Evolutionary conservation across 2,888 invertebrate genomes (phyloP).

Genomic region (Leptinotarsa juncta): DNA sequence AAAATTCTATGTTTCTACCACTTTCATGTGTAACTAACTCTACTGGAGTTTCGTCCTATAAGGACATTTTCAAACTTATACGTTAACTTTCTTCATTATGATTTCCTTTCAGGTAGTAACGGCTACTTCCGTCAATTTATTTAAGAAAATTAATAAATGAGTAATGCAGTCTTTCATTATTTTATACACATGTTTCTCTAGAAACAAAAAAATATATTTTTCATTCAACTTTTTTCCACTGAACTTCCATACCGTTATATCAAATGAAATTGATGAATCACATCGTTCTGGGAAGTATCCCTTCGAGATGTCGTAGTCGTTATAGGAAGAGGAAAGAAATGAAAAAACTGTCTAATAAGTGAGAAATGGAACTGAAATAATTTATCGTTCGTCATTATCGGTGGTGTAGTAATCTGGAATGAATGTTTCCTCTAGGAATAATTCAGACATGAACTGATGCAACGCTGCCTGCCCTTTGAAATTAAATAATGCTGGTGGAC

Average conservation of each 20-base stretch:
- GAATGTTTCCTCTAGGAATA: conserved; percentile 9
- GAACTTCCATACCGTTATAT: not conserved
- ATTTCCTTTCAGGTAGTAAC: too few relatives aligned
- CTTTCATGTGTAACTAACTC: too few relatives aligned
- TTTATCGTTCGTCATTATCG: conserved; percentile 11
- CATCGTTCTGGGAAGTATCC: conserved; percentile 1
- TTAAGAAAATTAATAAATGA: too few relatives aligned
- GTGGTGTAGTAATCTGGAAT: conserved; percentile 9
- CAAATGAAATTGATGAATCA: conserved; percentile 1
- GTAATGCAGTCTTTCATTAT: too few relatives aligned
- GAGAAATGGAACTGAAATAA: conserved; percentile 4
- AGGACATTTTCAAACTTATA: too few relatives aligned
- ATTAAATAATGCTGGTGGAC: not conserved
- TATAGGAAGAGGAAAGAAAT: not conserved
- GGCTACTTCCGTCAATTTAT: too few relatives aligned
- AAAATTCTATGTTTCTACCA: too few relatives aligned
- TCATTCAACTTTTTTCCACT: not conserved
- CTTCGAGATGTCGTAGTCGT: not conserved
- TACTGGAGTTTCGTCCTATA: too few relatives aligned
- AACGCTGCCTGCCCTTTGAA: not conserved
- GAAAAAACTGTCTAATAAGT: conserved; percentile 14
- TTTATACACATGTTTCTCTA: too few relatives aligned
- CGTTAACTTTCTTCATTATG: too few relatives aligned
- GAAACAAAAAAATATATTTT: too few relatives aligned
- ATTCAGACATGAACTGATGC: conserved; percentile 9